Percentiles rank a stretch among this genome's conserved stretches.
Evolutionary conservation across 2,113 vertebrate genomes (phyloP).

Genomic region (Psittacus erithacus): DNA sequence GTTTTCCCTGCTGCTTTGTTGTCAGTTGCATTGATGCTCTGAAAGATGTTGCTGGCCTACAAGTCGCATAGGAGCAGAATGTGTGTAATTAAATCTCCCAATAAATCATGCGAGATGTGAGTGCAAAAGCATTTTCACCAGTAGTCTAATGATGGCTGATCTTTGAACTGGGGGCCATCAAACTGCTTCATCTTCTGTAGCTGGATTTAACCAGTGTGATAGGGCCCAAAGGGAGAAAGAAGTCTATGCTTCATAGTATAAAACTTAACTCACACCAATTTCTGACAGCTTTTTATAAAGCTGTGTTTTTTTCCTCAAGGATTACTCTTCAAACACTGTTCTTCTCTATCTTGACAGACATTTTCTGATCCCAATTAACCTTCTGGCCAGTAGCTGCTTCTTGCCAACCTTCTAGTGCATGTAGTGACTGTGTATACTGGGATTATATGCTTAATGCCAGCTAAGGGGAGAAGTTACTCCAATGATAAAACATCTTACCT

Average conservation of each 20-base stretch:
- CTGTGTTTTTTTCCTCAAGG: background rate
- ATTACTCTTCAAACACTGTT: background rate
- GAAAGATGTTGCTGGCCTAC: background rate
- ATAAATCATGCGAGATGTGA: background rate
- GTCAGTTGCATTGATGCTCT: background rate
- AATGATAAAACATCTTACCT: background rate
- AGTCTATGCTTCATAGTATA: background rate
- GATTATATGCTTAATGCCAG: background rate
- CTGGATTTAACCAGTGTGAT: background rate
- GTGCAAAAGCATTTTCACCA: background rate
- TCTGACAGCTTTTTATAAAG: background rate
- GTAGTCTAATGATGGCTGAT: background rate
- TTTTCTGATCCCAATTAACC: background rate
- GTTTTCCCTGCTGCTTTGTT: background rate
- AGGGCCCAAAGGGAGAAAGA: background rate
- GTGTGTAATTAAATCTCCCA: background rate
- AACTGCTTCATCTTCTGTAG: background rate
- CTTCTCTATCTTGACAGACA: background rate
- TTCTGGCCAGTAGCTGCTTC: background rate
- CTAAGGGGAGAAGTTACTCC: background rate
- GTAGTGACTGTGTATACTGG: background rate
- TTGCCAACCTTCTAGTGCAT: background rate
- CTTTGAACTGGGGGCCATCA: background rate
- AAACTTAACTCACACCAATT: background rate
- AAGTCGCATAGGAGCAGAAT: background rate